Conservation (phyloP, 2,888 invertebrate species). For the Lypha dubia region DNA sequence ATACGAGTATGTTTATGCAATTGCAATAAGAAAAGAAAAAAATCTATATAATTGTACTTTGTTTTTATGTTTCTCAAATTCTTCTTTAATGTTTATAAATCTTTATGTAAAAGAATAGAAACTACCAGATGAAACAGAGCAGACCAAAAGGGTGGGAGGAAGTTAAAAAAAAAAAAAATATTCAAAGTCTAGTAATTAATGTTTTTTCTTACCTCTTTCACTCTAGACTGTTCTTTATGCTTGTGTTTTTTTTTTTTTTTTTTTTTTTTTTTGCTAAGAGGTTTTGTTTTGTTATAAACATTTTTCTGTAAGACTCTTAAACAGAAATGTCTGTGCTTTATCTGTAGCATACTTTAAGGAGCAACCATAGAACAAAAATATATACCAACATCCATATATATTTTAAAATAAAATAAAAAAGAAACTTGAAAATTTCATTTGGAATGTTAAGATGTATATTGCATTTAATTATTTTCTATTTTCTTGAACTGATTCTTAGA, state of each 20-base stretch:
- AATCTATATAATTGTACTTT: not conserved
- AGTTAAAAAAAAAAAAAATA: not conserved
- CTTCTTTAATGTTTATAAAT: not conserved
- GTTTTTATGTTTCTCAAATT: not conserved
- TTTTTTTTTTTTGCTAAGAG: not conserved
- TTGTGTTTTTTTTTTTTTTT: too few relatives aligned
- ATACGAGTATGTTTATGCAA: slow-evolving; percentile 16
- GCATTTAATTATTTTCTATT: slow-evolving; percentile 70
- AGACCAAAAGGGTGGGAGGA: too few relatives aligned
- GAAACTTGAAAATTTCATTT: slow-evolving; percentile 46
- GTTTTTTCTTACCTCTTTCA: slow-evolving; percentile 35
- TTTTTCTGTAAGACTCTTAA: slow-evolving; percentile 18
- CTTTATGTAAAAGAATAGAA: not conserved
- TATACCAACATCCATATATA: not conserved
- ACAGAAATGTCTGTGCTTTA: slow-evolving; percentile 33
- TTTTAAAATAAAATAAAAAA: not conserved
- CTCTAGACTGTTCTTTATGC: slow-evolving; percentile 33
- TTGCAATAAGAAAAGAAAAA: slow-evolving; percentile 4
- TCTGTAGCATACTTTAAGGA: slow-evolving; percentile 44
- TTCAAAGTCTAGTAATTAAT: slow-evolving; percentile 59
- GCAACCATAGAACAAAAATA: slow-evolving; percentile 27
- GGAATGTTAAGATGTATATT: slow-evolving; percentile 56
- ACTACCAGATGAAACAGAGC: not conserved
- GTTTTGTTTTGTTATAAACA: slow-evolving; percentile 26
- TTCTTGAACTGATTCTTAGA: slow-evolving; percentile 43